phyloP scores from a whole-genome alignment of 2,797 vertebrate genomes.

The Zenarchopterus dispar region DNA sequence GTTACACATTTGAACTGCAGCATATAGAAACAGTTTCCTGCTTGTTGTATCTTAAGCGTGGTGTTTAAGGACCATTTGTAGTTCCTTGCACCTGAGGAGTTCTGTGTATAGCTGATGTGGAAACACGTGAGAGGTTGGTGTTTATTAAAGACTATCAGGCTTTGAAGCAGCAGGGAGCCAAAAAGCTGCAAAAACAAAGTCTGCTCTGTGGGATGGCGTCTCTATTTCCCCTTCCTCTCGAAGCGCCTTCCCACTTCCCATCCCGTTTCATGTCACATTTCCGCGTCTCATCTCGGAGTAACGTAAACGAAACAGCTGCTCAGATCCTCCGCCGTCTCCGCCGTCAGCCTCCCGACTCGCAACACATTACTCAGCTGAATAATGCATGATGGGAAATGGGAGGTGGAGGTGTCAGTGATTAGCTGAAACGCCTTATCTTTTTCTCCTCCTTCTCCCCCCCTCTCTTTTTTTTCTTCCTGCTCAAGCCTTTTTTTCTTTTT shows the following conservation, averaged over 20 bases:
- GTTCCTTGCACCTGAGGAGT: neutral
- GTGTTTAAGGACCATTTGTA: neutral
- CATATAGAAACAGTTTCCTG: neutral
- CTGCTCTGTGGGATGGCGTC: conserved; percentile 32
- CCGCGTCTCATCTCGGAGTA: conserved; percentile 34
- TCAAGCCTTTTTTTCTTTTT: neutral
- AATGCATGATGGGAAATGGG: conserved; percentile 66
- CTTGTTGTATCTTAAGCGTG: neutral
- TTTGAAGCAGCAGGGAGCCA: conserved; percentile 17
- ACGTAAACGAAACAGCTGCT: conserved; percentile 54
- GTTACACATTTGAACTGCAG: neutral
- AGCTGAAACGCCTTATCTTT: conserved; percentile 1
- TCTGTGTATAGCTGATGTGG: neutral
- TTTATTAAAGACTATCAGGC: conserved; percentile 24
- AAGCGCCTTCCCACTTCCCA: conserved; percentile 41
- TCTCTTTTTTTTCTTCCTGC: too few relatives aligned
- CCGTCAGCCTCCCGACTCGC: conserved; percentile 44
- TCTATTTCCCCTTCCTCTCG: conserved; percentile 45
- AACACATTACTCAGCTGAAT: conserved; percentile 62
- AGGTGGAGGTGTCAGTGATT: conserved; percentile 46
- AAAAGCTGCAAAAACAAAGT: conserved; percentile 21
- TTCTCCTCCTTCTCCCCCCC: neutral
- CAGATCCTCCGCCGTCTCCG: conserved; percentile 44
- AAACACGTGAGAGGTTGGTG: conserved; percentile 5
- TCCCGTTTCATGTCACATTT: conserved; percentile 44